phyloP scores from a whole-genome alignment of 1,140 invertebrate genomes.

The Leptopilina clavipes region DNA sequence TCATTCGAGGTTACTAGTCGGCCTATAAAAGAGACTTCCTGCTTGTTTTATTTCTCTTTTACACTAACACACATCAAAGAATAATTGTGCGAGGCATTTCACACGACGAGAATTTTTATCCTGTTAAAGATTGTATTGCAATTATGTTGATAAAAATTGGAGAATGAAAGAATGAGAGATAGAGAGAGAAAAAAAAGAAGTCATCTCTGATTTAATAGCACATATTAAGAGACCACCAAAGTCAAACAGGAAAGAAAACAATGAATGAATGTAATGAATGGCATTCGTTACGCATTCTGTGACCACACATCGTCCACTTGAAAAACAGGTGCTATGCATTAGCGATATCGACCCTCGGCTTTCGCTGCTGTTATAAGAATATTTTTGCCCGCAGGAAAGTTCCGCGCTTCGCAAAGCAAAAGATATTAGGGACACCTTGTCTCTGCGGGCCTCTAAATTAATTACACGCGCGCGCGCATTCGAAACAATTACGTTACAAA shows the following conservation, averaged over 20 bases:
- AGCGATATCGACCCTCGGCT: constrained; percentile 18
- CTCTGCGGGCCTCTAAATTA: not conserved
- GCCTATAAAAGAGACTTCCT: constrained; percentile 27
- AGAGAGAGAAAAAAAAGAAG: not conserved
- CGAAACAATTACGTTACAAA: too few species aligned
- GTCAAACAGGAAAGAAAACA: not conserved
- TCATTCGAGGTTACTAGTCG: constrained; percentile 8
- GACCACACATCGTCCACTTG: constrained; percentile 10
- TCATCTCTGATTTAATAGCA: not conserved
- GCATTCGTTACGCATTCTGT: constrained; percentile 32
- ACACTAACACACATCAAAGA: not conserved
- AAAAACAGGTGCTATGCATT: constrained; percentile 29
- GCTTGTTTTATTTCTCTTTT: constrained; percentile 30
- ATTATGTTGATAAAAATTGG: constrained; percentile 1
- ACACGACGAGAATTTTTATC: not conserved
- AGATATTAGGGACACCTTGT: constrained; percentile 24
- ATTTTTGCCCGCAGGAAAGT: not conserved
- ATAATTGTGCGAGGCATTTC: not conserved
- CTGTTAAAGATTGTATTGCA: constrained; percentile 14
- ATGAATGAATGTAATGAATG: constrained; percentile 27
- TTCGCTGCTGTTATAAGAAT: constrained; percentile 15
- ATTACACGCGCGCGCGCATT: not conserved
- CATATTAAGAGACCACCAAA: not conserved
- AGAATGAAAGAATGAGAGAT: not conserved
- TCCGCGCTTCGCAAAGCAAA: not conserved